Evolutionary conservation across 1,140 invertebrate genomes (phyloP), one percentile per base, ranked within the genome.

Genomic region (Drosophila virilis): DNA sequence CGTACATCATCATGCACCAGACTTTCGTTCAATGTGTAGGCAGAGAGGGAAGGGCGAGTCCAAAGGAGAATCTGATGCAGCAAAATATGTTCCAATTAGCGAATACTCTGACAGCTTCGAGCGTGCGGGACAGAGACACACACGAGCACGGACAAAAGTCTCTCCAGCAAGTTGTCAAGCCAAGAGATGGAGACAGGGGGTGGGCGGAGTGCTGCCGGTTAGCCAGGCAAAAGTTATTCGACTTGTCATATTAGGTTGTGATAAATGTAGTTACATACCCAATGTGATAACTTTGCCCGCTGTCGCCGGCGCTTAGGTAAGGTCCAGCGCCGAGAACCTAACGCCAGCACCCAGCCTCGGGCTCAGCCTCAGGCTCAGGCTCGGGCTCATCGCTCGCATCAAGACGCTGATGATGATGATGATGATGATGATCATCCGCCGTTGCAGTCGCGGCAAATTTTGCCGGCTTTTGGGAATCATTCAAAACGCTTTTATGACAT

Each of bases 181-280:
- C 50, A 33, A 35, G 2, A 17, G 17, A 1, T 17, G 17, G 17
- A 17, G 17, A 17, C 17, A 17, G 1, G 17, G 17, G 1, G 17
- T 1, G 17, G 17, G 17, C 1, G 17, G 17, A 1, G 17, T 17
- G 17, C 5, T 6, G 50, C n/a, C 5, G 38, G 55, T 40, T 38
- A 73, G 48, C 51, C 67, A 82, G 58, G 84, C 80, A 80, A 90
- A 81, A 84, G 75, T 89, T 85, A 89, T 90, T 85, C 80, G 80
- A 89, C 64, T 89, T 91, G 88, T 91, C 88, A 91, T 89, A 91
- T 91, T 91, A 91, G 79, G 84, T 75, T 77, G 83, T 91, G 88
- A 91, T 91, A 89, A 91, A 91, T 91, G 88, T 91, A 91, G 88
- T 91, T 91, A 84, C 83, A 89, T 74, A 81, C 80, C 32, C 73